phyloP scores from a whole-genome alignment of 1,140 invertebrate genomes.

The Drosophila insularis region DNA sequence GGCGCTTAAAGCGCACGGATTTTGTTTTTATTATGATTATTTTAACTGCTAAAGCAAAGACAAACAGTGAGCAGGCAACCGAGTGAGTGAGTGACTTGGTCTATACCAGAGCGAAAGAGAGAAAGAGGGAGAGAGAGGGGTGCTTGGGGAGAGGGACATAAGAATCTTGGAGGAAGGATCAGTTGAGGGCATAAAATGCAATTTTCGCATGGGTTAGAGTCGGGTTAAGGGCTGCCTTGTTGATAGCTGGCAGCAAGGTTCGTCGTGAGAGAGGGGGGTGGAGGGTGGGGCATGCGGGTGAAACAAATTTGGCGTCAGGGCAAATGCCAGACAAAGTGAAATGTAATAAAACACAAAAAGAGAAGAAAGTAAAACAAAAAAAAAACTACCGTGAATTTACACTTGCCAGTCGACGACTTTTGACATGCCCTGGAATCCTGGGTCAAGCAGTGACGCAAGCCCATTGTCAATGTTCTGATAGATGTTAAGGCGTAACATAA shows the following conservation, averaged over 20 bases:
- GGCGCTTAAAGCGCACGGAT: slow-evolving; percentile 56
- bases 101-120: neutral
- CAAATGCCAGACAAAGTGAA: slow-evolving; percentile 74
- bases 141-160: slow-evolving; percentile 7
- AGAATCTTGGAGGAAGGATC: slow-evolving; percentile 11
- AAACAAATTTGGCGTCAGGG: slow-evolving; percentile 63
- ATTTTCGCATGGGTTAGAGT: slow-evolving; percentile 55
- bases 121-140: neutral
- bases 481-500: too few species aligned
- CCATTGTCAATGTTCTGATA: too few species aligned
- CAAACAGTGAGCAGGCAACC: slow-evolving; percentile 48
- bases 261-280: too few species aligned
- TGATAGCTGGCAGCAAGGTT: neutral
- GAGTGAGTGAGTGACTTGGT: neutral
- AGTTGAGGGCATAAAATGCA: slow-evolving; percentile 66
- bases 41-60: slow-evolving; percentile 73
- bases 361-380: neutral
- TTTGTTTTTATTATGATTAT: slow-evolving; percentile 80
- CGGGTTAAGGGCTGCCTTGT: slow-evolving; percentile 17
- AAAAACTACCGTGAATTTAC: neutral
- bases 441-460: too few species aligned
- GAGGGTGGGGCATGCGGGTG: slow-evolving; percentile 8
- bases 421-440: neutral
- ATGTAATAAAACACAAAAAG: slow-evolving; percentile 73
- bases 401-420: neutral